Evolutionary conservation across 2,113 vertebrate species (phyloP).

Genomic region (Chloroceryle aenea): DNA sequence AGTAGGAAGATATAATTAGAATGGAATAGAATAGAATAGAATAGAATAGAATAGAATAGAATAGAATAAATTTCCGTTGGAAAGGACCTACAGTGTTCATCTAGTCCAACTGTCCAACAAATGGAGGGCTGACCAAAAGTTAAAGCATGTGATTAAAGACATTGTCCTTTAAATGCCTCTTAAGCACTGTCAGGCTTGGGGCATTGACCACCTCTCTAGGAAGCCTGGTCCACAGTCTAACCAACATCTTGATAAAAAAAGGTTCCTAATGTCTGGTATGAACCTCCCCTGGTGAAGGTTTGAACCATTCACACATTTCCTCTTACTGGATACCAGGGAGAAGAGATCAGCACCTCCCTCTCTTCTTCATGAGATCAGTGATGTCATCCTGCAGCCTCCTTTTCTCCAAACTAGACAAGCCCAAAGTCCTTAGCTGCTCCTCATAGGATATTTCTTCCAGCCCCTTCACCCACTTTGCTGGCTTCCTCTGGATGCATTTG

Average conservation of each 20-base stretch:
- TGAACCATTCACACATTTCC: fast-evolving
- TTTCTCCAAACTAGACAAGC: too few species aligned
- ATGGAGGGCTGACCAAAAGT: neutral
- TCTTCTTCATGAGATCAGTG: neutral
- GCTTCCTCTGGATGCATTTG: fast-evolving
- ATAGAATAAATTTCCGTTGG: neutral
- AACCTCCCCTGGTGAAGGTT: neutral
- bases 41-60: too few species aligned
- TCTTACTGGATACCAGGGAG: neutral
- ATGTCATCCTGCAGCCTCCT: neutral
- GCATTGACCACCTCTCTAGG: neutral
- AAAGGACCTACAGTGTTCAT: neutral
- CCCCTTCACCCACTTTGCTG: neutral
- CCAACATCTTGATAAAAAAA: neutral
- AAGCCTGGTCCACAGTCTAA: neutral
- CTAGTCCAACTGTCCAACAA: neutral
- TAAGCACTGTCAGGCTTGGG: neutral
- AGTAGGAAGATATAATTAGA: neutral
- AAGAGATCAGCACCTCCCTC: neutral
- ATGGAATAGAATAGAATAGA: neutral
- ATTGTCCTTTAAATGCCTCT: neutral
- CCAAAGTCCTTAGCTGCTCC: too few species aligned
- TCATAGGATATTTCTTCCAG: neutral
- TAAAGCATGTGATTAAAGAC: neutral
- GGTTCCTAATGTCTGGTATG: neutral